These are phyloP conservation scores for Trochalopteron elliotii DNA, from an alignment of 2,113 vertebrate genomes.

Conservation along the genomic window DNA sequence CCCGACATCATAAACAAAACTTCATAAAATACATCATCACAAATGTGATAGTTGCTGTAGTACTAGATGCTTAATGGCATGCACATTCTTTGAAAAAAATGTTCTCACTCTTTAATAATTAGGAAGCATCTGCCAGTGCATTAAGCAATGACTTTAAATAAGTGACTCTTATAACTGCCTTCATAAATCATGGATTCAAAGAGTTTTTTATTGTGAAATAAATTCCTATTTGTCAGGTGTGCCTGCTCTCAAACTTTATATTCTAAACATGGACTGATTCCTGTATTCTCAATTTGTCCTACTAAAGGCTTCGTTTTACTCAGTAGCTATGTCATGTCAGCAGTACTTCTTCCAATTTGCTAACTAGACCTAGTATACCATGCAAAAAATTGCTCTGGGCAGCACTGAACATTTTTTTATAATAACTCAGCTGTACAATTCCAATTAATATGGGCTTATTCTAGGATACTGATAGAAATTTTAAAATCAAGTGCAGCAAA, in stretches of 20 bases:
- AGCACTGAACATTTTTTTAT: background rate
- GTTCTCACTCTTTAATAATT: conserved; percentile 5
- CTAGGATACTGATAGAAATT: background rate
- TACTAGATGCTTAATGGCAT: background rate
- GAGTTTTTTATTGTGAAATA: background rate
- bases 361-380: background rate
- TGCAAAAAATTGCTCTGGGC: background rate
- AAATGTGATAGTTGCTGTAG: background rate
- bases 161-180: background rate
- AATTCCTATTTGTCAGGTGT: background rate
- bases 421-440: background rate
- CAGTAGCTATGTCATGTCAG: background rate
- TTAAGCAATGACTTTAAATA: conserved; percentile 20
- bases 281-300: background rate
- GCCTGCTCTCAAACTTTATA: background rate
- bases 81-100: background rate
- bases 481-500: background rate
- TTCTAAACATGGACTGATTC: background rate
- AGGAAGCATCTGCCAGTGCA: background rate
- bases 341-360: background rate
- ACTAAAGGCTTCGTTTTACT: background rate
- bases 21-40: background rate
- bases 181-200: background rate
- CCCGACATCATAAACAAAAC: background rate
- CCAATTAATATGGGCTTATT: background rate